A percentile compares a stretch with the other conserved stretches of the same genome.
Conservation (phyloP, 2,797 vertebrate species). For the Sus cebifrons region DNA sequence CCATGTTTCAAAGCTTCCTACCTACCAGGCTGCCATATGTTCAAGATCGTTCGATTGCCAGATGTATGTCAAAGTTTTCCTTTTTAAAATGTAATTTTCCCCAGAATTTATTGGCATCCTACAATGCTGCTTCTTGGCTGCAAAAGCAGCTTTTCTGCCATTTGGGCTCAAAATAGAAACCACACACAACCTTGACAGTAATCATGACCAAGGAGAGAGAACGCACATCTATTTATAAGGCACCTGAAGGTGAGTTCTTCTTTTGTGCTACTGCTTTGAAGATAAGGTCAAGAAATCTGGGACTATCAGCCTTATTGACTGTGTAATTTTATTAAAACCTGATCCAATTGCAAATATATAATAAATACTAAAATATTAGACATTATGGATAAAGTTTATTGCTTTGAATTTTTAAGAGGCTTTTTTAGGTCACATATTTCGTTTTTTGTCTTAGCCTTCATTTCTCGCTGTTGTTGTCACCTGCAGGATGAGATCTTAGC, state of each 20-base stretch:
- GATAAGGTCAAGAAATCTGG: not conserved
- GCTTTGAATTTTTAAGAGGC: not conserved
- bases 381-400: not conserved
- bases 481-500: not conserved
- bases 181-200: constrained; percentile 80
- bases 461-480: not conserved
- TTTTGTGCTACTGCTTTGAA: not conserved
- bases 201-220: constrained; percentile 79
- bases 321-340: not conserved
- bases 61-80: constrained; percentile 87
- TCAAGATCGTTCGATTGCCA: constrained; percentile 79
- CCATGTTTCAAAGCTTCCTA: constrained; percentile 78
- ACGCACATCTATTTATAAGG: constrained; percentile 74
- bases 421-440: not conserved
- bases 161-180: constrained; percentile 85
- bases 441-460: not conserved
- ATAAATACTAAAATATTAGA: not conserved
- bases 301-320: not conserved
- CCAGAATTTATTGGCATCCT: constrained; percentile 86
- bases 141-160: constrained; percentile 80
- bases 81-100: constrained; percentile 86
- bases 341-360: not conserved
- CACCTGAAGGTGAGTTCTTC: constrained; percentile 79
- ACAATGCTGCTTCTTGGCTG: constrained; percentile 85
- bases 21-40: constrained; percentile 85